These are phyloP conservation scores for Basileuterus tristriatus DNA, from an alignment of 2,797 vertebrate genomes.

Conservation along the genomic window DNA sequence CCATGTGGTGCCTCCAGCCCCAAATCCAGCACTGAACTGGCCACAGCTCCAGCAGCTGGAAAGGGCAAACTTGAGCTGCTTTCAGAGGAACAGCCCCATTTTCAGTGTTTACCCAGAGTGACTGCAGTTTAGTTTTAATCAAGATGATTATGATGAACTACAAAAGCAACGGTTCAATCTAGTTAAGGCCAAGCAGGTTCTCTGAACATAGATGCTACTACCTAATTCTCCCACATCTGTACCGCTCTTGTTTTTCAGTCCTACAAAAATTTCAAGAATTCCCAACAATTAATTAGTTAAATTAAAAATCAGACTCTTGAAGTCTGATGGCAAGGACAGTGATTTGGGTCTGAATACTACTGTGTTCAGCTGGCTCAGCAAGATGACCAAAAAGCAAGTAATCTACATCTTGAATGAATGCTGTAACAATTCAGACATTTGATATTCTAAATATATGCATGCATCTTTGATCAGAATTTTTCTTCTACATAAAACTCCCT, in stretches of 20 bases:
- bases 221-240: background rate
- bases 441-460: background rate
- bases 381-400: background rate
- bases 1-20: background rate
- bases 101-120: background rate
- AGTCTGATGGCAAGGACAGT: background rate
- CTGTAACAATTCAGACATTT: background rate
- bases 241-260: background rate
- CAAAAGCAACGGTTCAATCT: background rate
- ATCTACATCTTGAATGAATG: background rate
- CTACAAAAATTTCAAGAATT: background rate
- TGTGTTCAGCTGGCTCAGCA: background rate
- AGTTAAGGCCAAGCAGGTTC: background rate
- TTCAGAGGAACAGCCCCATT: background rate
- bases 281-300: background rate
- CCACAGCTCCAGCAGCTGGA: background rate
- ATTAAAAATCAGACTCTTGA: background rate
- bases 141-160: background rate
- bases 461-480: background rate
- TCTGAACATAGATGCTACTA: background rate
- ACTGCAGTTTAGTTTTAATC: background rate
- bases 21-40: background rate
- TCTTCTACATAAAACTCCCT: background rate
- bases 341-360: background rate
- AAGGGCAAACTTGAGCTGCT: background rate